These are phyloP conservation scores for Pollachius pollachius DNA, from an alignment of 2,113 vertebrate genomes.

Conservation along the genomic window DNA sequence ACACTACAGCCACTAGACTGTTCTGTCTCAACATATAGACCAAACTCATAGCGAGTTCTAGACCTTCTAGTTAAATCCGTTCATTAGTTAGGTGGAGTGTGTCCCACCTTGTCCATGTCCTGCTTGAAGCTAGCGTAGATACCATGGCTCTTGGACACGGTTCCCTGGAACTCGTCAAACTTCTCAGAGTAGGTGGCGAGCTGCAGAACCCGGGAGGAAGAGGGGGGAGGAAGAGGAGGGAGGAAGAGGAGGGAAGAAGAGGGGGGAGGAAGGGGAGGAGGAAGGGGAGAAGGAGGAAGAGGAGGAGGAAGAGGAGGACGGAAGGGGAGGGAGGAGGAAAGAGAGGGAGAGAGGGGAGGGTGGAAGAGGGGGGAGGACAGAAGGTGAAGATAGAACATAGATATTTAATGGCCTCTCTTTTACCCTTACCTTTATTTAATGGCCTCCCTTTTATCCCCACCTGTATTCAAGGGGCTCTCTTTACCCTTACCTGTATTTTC, in stretches of 20 bases:
- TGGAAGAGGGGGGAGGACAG: neutral
- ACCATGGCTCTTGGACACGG: conserved; percentile 91
- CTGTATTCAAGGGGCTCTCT: conserved; percentile 70
- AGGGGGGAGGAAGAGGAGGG: neutral
- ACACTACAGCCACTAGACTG: no score
- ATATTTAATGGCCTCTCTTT: no score
- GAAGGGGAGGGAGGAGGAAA: no score
- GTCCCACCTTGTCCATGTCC: conserved; percentile 93
- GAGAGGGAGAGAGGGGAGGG: neutral
- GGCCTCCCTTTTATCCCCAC: conserved; percentile 58
- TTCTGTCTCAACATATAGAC: no score
- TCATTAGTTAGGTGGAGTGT: no score
- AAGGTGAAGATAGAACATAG: no score
- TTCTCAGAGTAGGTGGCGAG: conserved; percentile 92
- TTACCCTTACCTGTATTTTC: conserved; percentile 82
- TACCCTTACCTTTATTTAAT: neutral
- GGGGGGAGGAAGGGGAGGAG: no score
- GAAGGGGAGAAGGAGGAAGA: no score
- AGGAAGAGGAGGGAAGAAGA: neutral
- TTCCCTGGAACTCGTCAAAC: conserved; percentile 96
- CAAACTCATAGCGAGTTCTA: no score
- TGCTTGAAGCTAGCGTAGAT: conserved; percentile 94
- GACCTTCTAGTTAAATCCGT: no score
- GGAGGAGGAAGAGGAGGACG: neutral
- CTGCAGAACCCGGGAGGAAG: conserved; percentile 59